Percentiles rank a stretch among this genome's conserved stretches.
phyloP scores from a whole-genome alignment of 2,888 invertebrate genomes.

The Caenorhabditis angaria region DNA sequence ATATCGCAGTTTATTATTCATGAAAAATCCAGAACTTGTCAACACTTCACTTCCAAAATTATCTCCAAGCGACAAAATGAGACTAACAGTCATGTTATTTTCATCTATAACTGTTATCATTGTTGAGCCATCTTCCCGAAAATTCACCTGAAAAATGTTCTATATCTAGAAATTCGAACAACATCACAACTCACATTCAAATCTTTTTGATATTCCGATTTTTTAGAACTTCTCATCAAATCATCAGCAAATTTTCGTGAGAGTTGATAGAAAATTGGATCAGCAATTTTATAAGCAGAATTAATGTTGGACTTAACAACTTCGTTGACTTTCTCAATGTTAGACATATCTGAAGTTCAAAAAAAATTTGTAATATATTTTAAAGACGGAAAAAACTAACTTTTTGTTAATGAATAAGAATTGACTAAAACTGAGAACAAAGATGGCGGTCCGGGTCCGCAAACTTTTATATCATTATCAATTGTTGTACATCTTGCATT shows the following conservation, averaged over 20 bases:
- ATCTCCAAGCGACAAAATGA: slow-evolving; percentile 40
- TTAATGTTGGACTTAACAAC: slow-evolving; percentile 16
- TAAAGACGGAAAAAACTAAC: not conserved
- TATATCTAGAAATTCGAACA: not conserved
- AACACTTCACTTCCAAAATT: slow-evolving; percentile 31
- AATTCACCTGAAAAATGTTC: slow-evolving; percentile 9
- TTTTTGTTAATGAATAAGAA: slow-evolving; percentile 22
- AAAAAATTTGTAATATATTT: not conserved
- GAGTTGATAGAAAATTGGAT: slow-evolving; percentile 30
- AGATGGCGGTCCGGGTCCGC: slow-evolving; percentile 46
- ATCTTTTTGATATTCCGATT: not conserved
- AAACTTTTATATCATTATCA: slow-evolving; percentile 28
- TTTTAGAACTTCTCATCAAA: slow-evolving; percentile 21
- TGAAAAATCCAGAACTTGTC: slow-evolving; percentile 25
- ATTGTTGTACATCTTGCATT: slow-evolving; percentile 25
- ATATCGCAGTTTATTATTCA: slow-evolving; percentile 34
- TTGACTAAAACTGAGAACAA: slow-evolving; percentile 32
- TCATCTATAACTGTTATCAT: slow-evolving; percentile 38
- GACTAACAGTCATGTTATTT: slow-evolving; percentile 36
- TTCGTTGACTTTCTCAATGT: slow-evolving; percentile 33
- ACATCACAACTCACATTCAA: not conserved
- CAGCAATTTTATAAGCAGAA: slow-evolving; percentile 20
- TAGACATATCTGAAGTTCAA: slow-evolving; percentile 39
- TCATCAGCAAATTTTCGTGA: slow-evolving; percentile 26
- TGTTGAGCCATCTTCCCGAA: slow-evolving; percentile 29